Base-by-base conservation (phyloP, 2,797 vertebrate genomes). In the Pagetopsis macropterus region DNA sequence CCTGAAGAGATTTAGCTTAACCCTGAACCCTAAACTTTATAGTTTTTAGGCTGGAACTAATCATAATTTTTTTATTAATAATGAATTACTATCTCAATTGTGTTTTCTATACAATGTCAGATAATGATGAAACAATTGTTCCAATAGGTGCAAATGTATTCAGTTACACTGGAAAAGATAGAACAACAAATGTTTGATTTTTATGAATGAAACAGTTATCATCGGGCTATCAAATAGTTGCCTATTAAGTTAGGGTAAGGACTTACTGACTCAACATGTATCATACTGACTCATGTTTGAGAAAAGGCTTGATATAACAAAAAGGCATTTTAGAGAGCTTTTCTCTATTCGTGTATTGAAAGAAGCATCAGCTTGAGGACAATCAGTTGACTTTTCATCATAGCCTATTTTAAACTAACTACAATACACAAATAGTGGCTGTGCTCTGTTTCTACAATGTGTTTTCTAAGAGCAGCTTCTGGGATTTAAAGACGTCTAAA, bases 341-440 rank as follows among this genome's bases (percentile, higher is more conserved):
- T 31, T 54, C 41, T 58, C 48, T 54, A n/a, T 48, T 60, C 10
- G 70, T 66, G n/a, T 41, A 6, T 17, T 46, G 45, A 48, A 27
- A 49, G 23, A 16, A 40, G 5, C 23, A 7, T 2, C 9, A 10
- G 50, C 54, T 45, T 5, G n/a, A 43, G 54, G 69, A 51, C 40
- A 61, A 55, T 67, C 12, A 17, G 37, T 65, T 69, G 59, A 63
- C 65, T 72, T 31, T 3, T 67, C 11, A 60, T 61, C 48, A 54
- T 1, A 49, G 48, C 31, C 49, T 21, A 12, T 55, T 76, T 69
- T 7, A 0, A 51, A 65, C 52, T 10, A 31, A 64, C 21, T 13
- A 5, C 12, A 48, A 40, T 15, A 3, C 5, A 52, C 44, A 4
- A n/a, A 43, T 44, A 50, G 10, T 12, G 17, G 17, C 51, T 64